phyloP scores from a whole-genome alignment of 2,797 vertebrate species.

The Halcyon chelicuti region DNA sequence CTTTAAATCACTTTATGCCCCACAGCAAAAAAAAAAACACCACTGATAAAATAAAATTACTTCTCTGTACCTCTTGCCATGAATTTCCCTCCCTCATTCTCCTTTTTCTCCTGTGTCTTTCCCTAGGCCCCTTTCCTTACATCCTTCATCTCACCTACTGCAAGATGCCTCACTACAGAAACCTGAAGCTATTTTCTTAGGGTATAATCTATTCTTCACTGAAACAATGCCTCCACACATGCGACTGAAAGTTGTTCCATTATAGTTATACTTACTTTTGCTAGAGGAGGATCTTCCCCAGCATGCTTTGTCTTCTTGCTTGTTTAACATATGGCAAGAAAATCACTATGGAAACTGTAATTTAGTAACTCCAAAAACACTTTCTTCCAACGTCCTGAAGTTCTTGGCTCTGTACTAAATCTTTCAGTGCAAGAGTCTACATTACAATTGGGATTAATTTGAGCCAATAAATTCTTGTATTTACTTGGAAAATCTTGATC shows the following conservation, averaged over 20 bases:
- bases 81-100: neutral
- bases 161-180: neutral
- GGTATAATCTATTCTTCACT: neutral
- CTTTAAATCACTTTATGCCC: neutral
- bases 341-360: slow-evolving; percentile 20
- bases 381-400: slow-evolving; percentile 20
- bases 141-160: neutral
- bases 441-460: slow-evolving; percentile 5
- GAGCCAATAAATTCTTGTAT: neutral
- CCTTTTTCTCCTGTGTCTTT: neutral
- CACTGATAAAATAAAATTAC: neutral
- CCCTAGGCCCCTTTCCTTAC: neutral
- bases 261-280: neutral
- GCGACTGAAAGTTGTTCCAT: neutral
- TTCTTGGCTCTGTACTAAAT: slow-evolving; percentile 17
- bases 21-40: neutral
- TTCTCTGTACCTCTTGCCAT: neutral
- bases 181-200: neutral
- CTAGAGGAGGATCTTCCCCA: neutral
- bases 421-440: neutral
- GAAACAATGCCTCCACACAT: neutral
- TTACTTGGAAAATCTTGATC: slow-evolving; percentile 41
- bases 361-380: neutral
- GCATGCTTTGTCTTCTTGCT: slow-evolving; percentile 20
- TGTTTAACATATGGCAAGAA: slow-evolving; percentile 39